Conservation (phyloP, 2,797 vertebrate species). For the Spinus pinus region DNA sequence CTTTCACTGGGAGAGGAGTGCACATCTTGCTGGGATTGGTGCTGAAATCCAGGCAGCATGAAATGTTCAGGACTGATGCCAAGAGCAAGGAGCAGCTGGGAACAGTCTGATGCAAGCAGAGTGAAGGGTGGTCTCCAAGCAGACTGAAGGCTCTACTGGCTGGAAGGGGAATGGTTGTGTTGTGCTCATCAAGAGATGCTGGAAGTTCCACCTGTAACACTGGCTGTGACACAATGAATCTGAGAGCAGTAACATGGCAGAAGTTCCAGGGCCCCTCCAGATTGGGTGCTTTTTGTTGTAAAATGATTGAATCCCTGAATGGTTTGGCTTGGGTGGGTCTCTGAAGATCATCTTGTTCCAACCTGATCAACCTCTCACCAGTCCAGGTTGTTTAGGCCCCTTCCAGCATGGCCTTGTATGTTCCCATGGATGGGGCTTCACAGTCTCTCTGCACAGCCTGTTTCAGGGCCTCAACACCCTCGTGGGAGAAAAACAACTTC, state of each 20-base stretch:
- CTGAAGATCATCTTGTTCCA: neutral
- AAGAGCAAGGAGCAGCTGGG: neutral
- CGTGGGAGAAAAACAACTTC: neutral
- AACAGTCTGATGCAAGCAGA: no score
- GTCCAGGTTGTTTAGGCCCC: neutral
- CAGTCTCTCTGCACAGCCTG: neutral
- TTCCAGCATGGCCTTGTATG: neutral
- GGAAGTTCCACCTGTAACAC: neutral
- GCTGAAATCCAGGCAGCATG: neutral
- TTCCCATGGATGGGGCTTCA: neutral
- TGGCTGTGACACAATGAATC: neutral
- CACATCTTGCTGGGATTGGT: neutral
- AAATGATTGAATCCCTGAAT: neutral
- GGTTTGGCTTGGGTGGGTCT: neutral
- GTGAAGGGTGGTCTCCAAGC: neutral
- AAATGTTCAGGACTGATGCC: neutral
- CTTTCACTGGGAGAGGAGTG: neutral
- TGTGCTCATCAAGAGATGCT: neutral
- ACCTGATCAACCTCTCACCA: neutral
- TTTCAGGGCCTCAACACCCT: neutral
- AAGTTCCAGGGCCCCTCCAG: no score
- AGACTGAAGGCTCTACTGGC: neutral
- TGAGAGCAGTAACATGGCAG: neutral
- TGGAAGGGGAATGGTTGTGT: neutral
- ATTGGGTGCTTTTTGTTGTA: accelerated